Evolutionary conservation across 2,113 vertebrate species (phyloP).

Genomic region (Malaclemys terrapin): DNA sequence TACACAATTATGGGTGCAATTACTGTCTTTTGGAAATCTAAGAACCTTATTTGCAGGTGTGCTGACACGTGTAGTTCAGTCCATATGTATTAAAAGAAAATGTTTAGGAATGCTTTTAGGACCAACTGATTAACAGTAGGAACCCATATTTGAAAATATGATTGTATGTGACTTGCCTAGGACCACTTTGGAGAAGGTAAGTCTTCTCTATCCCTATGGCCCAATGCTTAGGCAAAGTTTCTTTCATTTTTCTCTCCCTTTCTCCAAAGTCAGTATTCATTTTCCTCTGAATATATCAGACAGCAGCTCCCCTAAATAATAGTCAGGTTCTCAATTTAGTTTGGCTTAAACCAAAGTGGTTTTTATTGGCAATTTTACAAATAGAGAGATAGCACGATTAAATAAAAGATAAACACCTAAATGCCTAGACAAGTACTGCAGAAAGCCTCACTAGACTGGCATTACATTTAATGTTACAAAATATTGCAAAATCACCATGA

Average conservation of each 20-base stretch:
- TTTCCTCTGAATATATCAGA: background rate
- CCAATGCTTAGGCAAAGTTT: rapidly evolving
- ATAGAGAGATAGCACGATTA: background rate
- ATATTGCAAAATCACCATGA: background rate
- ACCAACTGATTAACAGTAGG: background rate
- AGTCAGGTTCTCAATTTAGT: background rate
- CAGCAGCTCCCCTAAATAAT: background rate
- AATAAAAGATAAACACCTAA: background rate
- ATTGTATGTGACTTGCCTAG: background rate
- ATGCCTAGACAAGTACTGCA: background rate
- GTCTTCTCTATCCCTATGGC: background rate
- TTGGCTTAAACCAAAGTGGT: background rate
- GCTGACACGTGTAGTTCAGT: background rate
- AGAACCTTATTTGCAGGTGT: background rate
- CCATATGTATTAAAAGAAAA: background rate
- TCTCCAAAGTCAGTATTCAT: background rate
- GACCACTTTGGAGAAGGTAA: background rate
- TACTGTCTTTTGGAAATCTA: background rate
- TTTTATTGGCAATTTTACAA: background rate
- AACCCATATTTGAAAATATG: background rate
- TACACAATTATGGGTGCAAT: background rate
- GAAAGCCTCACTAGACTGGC: background rate
- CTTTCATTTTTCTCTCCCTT: background rate
- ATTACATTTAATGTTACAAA: background rate
- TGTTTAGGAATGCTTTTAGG: background rate